phyloP scores from a whole-genome alignment of 2,113 vertebrate species.

The Azemiops feae region DNA sequence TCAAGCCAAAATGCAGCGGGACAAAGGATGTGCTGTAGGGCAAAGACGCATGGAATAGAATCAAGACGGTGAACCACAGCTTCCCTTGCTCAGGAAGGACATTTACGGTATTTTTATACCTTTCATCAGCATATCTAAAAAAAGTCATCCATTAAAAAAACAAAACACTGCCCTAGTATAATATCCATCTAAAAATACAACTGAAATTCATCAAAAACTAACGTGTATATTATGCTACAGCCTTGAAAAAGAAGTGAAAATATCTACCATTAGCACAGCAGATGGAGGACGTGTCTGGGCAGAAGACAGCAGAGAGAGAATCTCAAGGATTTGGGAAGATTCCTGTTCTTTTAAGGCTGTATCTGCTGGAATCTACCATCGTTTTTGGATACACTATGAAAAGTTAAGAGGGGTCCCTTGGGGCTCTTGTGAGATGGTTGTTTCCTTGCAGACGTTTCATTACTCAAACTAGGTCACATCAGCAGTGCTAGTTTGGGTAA shows the following conservation, averaged over 20 bases:
- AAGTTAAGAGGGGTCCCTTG: not conserved
- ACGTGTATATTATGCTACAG: not conserved
- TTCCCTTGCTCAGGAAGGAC: conserved; percentile 30
- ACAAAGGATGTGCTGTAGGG: not conserved
- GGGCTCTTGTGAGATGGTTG: not conserved
- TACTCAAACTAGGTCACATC: too few species aligned
- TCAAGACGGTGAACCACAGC: not conserved
- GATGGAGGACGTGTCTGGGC: not conserved
- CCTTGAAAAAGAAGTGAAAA: not conserved
- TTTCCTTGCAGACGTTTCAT: not conserved
- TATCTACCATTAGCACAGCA: not conserved
- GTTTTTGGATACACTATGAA: not conserved
- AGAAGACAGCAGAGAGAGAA: not conserved
- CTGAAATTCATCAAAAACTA: too few species aligned
- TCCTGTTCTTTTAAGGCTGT: not conserved
- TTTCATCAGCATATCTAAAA: not conserved
- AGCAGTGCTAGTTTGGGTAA: not conserved
- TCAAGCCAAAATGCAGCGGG: not conserved
- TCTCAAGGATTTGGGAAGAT: not conserved
- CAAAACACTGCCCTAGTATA: not conserved
- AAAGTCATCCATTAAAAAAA: not conserved
- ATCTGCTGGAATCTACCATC: not conserved
- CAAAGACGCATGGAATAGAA: conserved; percentile 19
- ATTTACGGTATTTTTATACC: not conserved
- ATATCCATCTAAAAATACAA: not conserved